Evolutionary conservation across 2,888 invertebrate genomes (phyloP).

Genomic region (Lasioglossum villosulum): DNA sequence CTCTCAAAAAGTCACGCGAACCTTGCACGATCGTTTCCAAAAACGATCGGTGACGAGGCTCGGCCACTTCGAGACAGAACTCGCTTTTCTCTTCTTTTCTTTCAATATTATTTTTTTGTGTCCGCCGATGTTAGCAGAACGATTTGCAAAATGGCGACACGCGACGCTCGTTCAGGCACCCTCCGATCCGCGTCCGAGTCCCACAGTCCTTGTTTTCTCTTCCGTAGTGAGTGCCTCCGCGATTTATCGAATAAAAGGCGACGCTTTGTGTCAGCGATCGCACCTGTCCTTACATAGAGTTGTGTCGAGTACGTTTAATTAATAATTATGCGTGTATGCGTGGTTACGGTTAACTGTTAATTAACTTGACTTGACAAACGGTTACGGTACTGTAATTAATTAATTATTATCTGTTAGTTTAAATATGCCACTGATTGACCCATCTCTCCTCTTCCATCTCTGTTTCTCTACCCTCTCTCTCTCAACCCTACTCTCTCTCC

Average conservation of each 20-base stretch:
- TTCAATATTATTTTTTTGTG: not conserved
- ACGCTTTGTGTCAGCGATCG: slow-evolving; percentile 65
- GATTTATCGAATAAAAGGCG: slow-evolving; percentile 77
- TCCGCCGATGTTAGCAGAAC: not conserved
- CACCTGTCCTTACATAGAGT: slow-evolving; percentile 66
- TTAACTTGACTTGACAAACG: slow-evolving; percentile 79
- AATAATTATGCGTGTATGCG: slow-evolving; percentile 77
- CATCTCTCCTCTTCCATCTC: slow-evolving; percentile 51
- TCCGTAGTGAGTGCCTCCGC: slow-evolving; percentile 84
- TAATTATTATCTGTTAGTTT: slow-evolving; percentile 82
- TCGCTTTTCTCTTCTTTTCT: not conserved
- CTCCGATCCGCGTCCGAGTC: slow-evolving; percentile 83
- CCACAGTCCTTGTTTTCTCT: slow-evolving; percentile 74
- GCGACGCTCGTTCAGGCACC: slow-evolving; percentile 74
- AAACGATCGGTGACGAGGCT: not conserved
- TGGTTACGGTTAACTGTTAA: slow-evolving; percentile 76
- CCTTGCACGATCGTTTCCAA: not conserved
- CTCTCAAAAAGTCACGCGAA: slow-evolving; percentile 28
- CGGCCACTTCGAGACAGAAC: not conserved
- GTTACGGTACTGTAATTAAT: slow-evolving; percentile 80
- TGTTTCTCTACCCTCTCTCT: slow-evolving; percentile 47
- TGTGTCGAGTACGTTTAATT: slow-evolving; percentile 78
- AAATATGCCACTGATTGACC: slow-evolving; percentile 80
- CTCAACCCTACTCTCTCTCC: slow-evolving; percentile 23
- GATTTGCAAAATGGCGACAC: slow-evolving; percentile 6